Evolutionary conservation across 2,797 vertebrate genomes (phyloP), one percentile per base, ranked within the genome.

Genomic region (Mionectes olivaceus): DNA sequence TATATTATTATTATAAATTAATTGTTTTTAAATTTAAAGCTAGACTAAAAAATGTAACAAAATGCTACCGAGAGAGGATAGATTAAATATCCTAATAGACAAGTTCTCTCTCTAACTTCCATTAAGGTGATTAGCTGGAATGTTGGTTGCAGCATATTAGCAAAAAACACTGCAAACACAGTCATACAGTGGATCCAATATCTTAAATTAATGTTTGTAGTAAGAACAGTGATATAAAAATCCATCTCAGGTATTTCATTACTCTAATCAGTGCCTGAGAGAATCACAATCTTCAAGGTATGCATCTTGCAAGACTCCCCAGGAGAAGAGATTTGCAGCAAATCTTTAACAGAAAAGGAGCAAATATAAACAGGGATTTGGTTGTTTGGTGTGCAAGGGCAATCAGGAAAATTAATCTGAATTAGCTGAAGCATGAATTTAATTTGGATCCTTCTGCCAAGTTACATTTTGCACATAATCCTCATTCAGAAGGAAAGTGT

Each of bases 381-480:
- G 82, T 83, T 83, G 55, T 89, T 39, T 76, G 59, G 73, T 67
- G 84, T 46, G 63, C 47, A 76, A 76, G 61, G 55, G 80, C 92
- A 94, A 95, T 91, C 76, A 93, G 84, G 79, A 89, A 95, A 95
- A 95, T 95, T 86, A 94, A 94, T 91, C 89, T 86, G 91, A 91
- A 95, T 95, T 89, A 96, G 93, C 67, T 77, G 86, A 95, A 94
- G 87, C 85, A 63, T 63, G 85, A 94, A 69, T 92, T 95, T 88
- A 94, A 96, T 95, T 93, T 95, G 87, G 87, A 83, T 91, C 87
- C 44, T 83, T 90, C 85, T 94, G 94, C 95, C 96, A 96, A 95
- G 69, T 82, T 86, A 89, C 61, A 18, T 94, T 96, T 96, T 83
- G 83, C 55, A 81, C 89, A 88, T 94, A 93, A 96, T 94, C 94